Percentiles rank a stretch among this genome's conserved stretches.
phyloP scores from a whole-genome alignment of 2,888 invertebrate species.

The Drosophila antonietae region DNA sequence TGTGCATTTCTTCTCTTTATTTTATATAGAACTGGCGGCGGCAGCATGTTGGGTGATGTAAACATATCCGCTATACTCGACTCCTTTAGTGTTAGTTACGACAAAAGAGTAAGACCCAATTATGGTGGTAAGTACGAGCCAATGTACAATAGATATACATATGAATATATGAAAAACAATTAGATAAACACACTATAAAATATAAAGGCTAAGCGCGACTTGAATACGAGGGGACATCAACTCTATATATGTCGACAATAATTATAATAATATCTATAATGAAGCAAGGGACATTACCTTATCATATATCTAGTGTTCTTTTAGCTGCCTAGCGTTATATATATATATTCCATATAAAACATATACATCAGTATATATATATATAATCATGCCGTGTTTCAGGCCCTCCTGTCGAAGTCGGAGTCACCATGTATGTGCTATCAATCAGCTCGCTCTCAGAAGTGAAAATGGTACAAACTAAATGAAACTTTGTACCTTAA shows the following conservation, averaged over 20 bases:
- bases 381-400: constrained; percentile 85
- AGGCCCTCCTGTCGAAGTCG: constrained; percentile 99
- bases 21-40: constrained; percentile 83
- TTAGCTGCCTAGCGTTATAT: constrained; percentile 18
- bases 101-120: constrained; percentile 99
- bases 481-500: constrained; percentile 70
- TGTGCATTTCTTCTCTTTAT: not conserved
- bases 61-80: constrained; percentile 98
- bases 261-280: constrained; percentile 1
- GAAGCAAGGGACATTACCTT: constrained; percentile 18
- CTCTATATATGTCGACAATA: not conserved
- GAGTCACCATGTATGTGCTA: constrained; percentile 99
- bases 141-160: constrained; percentile 24
- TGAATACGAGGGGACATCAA: constrained; percentile 55
- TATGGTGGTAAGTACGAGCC: constrained; percentile 94
- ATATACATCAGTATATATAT: constrained; percentile 14
- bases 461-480: constrained; percentile 96
- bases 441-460: constrained; percentile 99
- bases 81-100: constrained; percentile 98
- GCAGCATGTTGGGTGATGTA: constrained; percentile 95
- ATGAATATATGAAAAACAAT: constrained; percentile 16
- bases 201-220: constrained; percentile 51
- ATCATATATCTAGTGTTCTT: not conserved
- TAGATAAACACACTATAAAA: constrained; percentile 43
- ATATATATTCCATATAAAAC: constrained; percentile 11